These are phyloP conservation scores for Probosciger aterrimus DNA, from an alignment of 2,113 vertebrate species.

Conservation along the genomic window DNA sequence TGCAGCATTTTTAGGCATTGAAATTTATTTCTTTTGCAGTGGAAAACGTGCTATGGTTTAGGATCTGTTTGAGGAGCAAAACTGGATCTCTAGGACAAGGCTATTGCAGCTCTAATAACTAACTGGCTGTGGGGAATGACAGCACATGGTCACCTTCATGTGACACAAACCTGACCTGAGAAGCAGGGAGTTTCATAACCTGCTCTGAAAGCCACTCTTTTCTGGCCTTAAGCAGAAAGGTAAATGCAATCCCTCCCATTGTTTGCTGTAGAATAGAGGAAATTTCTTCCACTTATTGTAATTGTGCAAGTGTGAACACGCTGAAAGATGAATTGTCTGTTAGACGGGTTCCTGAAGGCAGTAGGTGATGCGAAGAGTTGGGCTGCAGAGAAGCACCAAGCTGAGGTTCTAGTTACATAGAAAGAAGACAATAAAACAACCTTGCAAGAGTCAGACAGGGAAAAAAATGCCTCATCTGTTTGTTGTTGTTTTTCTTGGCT, in stretches of 20 bases:
- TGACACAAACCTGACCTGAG: background rate
- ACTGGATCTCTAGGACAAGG: background rate
- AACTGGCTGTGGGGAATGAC: background rate
- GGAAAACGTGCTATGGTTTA: background rate
- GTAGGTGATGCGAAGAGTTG: background rate
- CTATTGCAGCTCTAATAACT: background rate
- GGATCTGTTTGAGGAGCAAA: background rate
- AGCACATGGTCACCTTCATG: background rate
- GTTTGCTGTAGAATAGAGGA: conserved; percentile 14
- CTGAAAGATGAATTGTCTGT: background rate
- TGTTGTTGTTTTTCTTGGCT: background rate
- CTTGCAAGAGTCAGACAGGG: background rate
- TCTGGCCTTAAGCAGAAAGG: background rate
- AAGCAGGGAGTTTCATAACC: background rate
- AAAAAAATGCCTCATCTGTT: background rate
- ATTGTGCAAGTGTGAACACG: conserved; percentile 35
- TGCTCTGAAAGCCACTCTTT: background rate
- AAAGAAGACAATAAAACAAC: background rate
- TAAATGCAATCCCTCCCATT: background rate
- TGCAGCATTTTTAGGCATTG: background rate
- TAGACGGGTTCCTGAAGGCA: background rate
- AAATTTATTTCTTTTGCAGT: background rate
- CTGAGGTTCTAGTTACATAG: background rate
- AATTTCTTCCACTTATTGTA: conserved; percentile 1
- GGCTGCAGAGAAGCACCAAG: background rate